Evolutionary conservation across 2,888 invertebrate species (phyloP).

Genomic region (Metallyticus violacea): DNA sequence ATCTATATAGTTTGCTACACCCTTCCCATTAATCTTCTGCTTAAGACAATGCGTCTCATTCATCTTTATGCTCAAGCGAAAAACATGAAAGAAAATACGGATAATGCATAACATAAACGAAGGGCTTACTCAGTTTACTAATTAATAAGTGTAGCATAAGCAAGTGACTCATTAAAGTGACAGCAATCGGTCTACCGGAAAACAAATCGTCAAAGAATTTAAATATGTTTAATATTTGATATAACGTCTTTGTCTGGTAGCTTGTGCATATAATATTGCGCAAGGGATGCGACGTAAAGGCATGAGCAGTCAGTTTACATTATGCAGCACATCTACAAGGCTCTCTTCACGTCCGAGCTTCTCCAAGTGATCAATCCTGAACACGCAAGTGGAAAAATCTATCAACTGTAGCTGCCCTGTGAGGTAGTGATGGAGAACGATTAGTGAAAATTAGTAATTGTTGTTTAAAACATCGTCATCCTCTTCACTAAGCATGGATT

Average conservation of each 20-base stretch:
- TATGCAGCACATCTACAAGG: background rate
- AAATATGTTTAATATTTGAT: too few species aligned
- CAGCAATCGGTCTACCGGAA: background rate
- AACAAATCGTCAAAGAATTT: background rate
- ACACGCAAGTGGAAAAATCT: too few species aligned
- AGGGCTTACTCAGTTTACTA: background rate
- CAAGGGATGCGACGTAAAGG: background rate
- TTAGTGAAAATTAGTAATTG: too few species aligned
- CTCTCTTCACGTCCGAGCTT: background rate
- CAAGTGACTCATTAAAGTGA: background rate
- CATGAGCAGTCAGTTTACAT: background rate
- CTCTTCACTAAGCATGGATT: too few species aligned
- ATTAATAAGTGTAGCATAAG: background rate
- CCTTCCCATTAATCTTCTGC: background rate
- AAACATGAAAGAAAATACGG: background rate
- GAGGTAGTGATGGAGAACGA: too few species aligned
- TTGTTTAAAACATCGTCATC: too few species aligned
- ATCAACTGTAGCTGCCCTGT: too few species aligned
- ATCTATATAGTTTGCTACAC: background rate
- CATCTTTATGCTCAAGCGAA: background rate
- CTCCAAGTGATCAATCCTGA: background rate
- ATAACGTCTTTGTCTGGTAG: too few species aligned
- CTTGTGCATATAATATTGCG: background rate
- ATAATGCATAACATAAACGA: background rate
- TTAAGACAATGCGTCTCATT: background rate